A percentile compares a stretch with the other conserved stretches of the same genome.
Conservation (phyloP, 2,797 vertebrate genomes). For the Urocyon cinereoargenteus region DNA sequence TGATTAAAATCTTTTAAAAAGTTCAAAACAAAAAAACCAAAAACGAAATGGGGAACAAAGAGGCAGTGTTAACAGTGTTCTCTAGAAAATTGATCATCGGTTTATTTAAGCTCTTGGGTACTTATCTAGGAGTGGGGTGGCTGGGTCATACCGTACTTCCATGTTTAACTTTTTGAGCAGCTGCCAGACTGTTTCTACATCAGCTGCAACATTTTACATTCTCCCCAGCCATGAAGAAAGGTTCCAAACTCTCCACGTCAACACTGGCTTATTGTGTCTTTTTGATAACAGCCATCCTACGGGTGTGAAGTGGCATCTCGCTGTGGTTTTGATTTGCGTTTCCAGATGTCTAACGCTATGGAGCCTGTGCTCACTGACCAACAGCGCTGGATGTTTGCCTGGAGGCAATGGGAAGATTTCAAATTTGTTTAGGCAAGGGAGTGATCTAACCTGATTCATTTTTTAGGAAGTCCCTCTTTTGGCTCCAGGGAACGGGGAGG, state of each 20-base stretch:
- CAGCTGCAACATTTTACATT: not conserved
- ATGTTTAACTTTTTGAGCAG: not conserved
- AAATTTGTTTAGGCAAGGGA: not conserved
- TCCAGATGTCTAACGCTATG: fast-evolving
- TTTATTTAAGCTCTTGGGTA: not conserved
- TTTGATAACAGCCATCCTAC: not conserved
- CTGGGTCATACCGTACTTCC: not conserved
- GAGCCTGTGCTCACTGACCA: not conserved
- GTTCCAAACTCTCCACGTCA: not conserved
- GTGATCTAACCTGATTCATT: not conserved
- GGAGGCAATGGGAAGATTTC: not conserved
- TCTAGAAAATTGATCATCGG: not conserved
- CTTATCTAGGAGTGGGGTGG: not conserved
- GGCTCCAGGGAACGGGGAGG: not conserved
- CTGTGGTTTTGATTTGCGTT: not conserved
- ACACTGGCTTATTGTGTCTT: not conserved
- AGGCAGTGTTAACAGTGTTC: not conserved
- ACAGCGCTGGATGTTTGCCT: not conserved
- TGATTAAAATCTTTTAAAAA: too few relatives aligned
- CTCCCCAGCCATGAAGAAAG: fast-evolving
- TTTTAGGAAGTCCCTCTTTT: not conserved
- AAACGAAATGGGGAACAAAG: not conserved
- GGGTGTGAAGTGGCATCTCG: not conserved
- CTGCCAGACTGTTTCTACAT: not conserved
- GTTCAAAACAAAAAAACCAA: too few relatives aligned